Evolutionary conservation across 1,140 invertebrate species (phyloP).

Genomic region (Sycophaga agraensis): DNA sequence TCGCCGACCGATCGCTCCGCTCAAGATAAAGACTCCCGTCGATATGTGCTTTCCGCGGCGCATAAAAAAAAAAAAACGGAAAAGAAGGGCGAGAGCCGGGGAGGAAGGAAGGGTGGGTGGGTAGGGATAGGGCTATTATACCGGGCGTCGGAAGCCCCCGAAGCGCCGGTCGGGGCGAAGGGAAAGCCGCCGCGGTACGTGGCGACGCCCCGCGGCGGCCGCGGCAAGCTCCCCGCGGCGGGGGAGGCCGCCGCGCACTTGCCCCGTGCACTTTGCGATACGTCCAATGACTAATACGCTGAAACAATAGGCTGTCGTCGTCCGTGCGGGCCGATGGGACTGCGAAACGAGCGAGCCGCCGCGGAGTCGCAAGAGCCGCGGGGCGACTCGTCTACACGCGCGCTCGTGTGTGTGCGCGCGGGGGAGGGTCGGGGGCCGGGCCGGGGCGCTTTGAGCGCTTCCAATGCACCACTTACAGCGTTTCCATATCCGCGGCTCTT

Average conservation of each 20-base stretch:
- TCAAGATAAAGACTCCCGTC: not conserved
- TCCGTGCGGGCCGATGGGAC: conserved; percentile 47
- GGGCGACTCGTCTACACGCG: too few species aligned
- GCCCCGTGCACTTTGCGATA: conserved; percentile 53
- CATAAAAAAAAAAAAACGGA: not conserved
- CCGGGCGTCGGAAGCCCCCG: too few species aligned
- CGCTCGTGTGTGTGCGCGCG: too few species aligned
- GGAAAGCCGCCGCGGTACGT: conserved; percentile 39
- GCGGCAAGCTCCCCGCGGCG: conserved; percentile 37
- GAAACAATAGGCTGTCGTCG: conserved; percentile 59
- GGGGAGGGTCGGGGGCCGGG: conserved; percentile 3
- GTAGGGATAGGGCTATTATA: too few species aligned
- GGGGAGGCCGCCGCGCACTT: conserved; percentile 34
- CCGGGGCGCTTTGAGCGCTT: conserved; percentile 49
- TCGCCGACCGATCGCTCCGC: not conserved
- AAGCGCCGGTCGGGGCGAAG: too few species aligned
- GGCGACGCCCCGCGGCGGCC: conserved; percentile 46
- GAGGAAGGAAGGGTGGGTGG: too few species aligned
- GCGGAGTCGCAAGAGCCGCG: too few species aligned
- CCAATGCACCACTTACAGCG: conserved; percentile 59
- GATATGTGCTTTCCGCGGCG: too few species aligned
- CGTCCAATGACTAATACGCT: conserved; percentile 59
- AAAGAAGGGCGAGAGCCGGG: conserved; percentile 42
- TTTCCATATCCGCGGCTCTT: conserved; percentile 52
- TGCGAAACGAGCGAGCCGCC: conserved; percentile 42